Evolutionary conservation across 2,797 vertebrate species (phyloP).

Genomic region (Enteromius anoplus): DNA sequence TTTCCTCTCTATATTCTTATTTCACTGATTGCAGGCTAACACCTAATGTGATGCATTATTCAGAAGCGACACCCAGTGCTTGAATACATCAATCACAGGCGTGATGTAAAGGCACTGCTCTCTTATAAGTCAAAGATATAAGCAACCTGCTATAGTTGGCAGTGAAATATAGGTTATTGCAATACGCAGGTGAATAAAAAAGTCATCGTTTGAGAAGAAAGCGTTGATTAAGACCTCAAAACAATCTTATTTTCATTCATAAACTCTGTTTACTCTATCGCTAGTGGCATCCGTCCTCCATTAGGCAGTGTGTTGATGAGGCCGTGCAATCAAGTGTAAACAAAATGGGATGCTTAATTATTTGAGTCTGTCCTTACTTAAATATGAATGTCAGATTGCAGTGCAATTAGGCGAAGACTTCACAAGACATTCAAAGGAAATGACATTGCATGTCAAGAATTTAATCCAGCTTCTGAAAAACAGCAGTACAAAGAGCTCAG

Average conservation of each 20-base stretch:
- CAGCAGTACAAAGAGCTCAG: neutral
- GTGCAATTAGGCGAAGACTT: neutral
- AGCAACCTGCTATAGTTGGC: neutral
- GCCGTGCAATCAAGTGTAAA: constrained; percentile 58
- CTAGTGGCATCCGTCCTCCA: neutral
- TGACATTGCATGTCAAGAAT: neutral
- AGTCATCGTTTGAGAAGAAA: neutral
- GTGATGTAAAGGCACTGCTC: constrained; percentile 1
- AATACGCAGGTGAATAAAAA: neutral
- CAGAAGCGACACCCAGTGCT: constrained; percentile 25
- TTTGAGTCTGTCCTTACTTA: constrained; percentile 50
- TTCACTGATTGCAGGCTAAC: constrained; percentile 19
- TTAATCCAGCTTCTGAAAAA: neutral
- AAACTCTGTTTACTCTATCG: neutral
- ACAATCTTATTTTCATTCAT: constrained; percentile 5
- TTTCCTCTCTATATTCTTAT: constrained; percentile 9
- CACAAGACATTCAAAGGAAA: constrained; percentile 24
- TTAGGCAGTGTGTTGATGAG: constrained; percentile 56
- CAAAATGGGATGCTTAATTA: constrained; percentile 60
- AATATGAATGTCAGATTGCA: constrained; percentile 45
- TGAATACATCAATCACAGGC: constrained; percentile 26
- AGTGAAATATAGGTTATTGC: neutral
- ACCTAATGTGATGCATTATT: constrained; percentile 39
- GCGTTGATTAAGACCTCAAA: neutral
- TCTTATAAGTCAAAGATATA: neutral